Conservation (phyloP, 2,888 invertebrate species). For the Ormyrus thymus region DNA sequence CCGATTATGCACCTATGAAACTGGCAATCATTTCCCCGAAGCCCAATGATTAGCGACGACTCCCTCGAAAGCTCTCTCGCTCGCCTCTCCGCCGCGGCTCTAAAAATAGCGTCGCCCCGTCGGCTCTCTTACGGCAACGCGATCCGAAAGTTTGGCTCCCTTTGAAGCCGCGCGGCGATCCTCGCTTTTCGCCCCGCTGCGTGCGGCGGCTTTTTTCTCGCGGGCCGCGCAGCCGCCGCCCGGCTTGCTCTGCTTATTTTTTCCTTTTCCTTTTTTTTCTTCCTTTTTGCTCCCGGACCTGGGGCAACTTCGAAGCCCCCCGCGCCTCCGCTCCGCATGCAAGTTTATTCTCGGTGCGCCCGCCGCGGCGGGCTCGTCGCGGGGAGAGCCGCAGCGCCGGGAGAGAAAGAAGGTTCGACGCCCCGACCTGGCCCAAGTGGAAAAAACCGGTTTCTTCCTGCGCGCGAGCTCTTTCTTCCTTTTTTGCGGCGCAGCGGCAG, state of each 20-base stretch:
- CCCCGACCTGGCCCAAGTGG: conserved; percentile 76
- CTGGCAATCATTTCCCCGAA: too few relatives aligned
- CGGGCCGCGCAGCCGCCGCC: conserved; percentile 21
- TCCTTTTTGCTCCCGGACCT: conserved; percentile 68
- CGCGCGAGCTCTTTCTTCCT: conserved; percentile 64
- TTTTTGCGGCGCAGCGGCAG: conserved; percentile 62
- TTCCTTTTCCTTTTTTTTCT: conserved; percentile 41
- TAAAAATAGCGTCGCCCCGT: neutral
- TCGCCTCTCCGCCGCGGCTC: too few relatives aligned
- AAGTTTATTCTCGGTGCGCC: too few relatives aligned
- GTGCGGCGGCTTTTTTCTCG: conserved; percentile 44
- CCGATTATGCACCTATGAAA: too few relatives aligned
- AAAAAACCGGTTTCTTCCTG: conserved; percentile 75
- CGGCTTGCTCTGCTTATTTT: conserved; percentile 36
- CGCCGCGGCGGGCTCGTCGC: too few relatives aligned
- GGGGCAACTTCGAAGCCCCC: conserved; percentile 72
- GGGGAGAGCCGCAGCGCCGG: neutral
- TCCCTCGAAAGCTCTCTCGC: too few relatives aligned
- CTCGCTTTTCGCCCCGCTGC: conserved; percentile 18
- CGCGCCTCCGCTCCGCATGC: neutral
- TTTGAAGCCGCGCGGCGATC: too few relatives aligned
- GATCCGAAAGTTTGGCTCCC: conserved; percentile 67
- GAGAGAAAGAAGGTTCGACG: conserved; percentile 71
- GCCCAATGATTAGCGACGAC: too few relatives aligned
- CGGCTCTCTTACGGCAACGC: conserved; percentile 64